phyloP scores from a whole-genome alignment of 1,140 invertebrate genomes.

The Megathymus violae region DNA sequence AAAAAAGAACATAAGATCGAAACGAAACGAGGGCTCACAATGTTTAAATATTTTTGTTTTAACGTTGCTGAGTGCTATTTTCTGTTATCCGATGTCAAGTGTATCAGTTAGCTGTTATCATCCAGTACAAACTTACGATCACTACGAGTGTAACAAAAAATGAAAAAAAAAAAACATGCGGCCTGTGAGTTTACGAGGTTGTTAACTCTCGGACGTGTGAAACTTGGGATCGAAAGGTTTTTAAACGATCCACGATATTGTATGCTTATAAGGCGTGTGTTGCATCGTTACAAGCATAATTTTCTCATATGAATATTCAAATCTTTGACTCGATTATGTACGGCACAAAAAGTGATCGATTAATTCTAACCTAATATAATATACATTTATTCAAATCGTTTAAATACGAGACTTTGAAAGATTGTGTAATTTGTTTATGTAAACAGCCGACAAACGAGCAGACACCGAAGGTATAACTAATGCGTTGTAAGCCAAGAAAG shows the following conservation, averaged over 20 bases:
- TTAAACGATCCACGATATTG: slow-evolving; percentile 14
- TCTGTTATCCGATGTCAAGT: slow-evolving; percentile 4
- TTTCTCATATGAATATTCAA: slow-evolving; percentile 14
- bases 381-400: slow-evolving; percentile 11
- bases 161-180: background rate
- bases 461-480: too few species aligned
- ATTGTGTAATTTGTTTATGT: too few species aligned
- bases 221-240: slow-evolving; percentile 18
- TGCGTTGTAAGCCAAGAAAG: too few species aligned
- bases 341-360: slow-evolving; percentile 2
- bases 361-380: background rate
- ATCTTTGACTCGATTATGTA: slow-evolving; percentile 1
- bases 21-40: too few species aligned
- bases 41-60: too few species aligned
- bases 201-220: slow-evolving; percentile 22
- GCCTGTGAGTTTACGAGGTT: slow-evolving; percentile 20
- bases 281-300: background rate
- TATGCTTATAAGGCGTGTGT: slow-evolving; percentile 9
- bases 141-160: slow-evolving; percentile 11
- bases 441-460: too few species aligned
- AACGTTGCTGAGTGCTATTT: background rate
- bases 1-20: too few species aligned
- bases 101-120: too few species aligned
- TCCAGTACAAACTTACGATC: background rate
- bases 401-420: too few species aligned